These are phyloP conservation scores for Atrina japonica DNA, from an alignment of 2,888 invertebrate species.

Conservation along the genomic window DNA sequence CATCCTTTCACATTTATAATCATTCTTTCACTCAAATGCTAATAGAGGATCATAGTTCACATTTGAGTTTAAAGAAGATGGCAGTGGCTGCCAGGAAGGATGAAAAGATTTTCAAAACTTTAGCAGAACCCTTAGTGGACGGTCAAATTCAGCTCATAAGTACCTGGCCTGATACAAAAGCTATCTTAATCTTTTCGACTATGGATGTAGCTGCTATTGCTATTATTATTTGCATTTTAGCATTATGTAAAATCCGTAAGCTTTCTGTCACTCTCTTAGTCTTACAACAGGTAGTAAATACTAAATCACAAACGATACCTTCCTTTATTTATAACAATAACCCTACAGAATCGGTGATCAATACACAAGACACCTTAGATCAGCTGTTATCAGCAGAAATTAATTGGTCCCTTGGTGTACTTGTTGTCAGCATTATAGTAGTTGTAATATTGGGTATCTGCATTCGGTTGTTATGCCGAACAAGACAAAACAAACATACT, in stretches of 20 bases:
- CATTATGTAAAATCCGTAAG: slow-evolving; percentile 19
- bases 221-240: slow-evolving; percentile 12
- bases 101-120: slow-evolving; percentile 1
- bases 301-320: slow-evolving; percentile 1
- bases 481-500: too few species aligned
- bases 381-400: slow-evolving; percentile 6
- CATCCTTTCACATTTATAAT: slow-evolving; percentile 13
- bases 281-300: too few species aligned
- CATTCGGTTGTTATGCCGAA: neutral
- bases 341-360: neutral
- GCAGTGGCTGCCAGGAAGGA: too few species aligned
- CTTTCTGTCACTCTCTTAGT: neutral
- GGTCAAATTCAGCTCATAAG: too few species aligned
- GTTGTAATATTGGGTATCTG: slow-evolving; percentile 1
- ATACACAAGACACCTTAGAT: neutral
- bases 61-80: too few species aligned
- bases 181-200: too few species aligned
- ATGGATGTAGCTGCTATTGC: too few species aligned
- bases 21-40: slow-evolving; percentile 13
- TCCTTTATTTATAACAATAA: slow-evolving; percentile 14
- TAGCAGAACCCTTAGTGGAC: too few species aligned
- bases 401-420: slow-evolving; percentile 16
- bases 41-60: slow-evolving; percentile 11
- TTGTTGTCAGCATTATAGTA: slow-evolving; percentile 2
- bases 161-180: too few species aligned